Evolutionary conservation across 2,797 vertebrate genomes (phyloP).

Genomic region (Heterohyrax brucei): DNA sequence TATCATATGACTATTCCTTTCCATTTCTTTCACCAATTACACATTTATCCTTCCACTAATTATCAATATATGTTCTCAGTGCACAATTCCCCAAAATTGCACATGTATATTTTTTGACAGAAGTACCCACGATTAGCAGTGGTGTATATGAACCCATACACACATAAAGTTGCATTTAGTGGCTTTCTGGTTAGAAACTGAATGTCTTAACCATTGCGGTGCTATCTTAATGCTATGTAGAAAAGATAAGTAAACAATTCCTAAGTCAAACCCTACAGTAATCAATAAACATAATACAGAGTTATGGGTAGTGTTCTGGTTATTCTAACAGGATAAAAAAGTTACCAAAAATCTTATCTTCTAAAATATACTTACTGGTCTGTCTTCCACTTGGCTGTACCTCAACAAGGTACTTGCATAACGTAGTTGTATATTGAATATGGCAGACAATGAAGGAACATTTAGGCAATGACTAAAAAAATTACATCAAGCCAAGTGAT

Average conservation of each 20-base stretch:
- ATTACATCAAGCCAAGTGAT: not conserved
- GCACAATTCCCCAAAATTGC: not conserved
- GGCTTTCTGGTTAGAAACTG: not conserved
- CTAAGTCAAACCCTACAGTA: not conserved
- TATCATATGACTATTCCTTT: not conserved
- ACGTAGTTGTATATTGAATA: not conserved
- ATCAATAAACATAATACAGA: not conserved
- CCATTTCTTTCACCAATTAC: conserved; percentile 1
- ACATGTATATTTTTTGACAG: not conserved
- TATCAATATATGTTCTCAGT: not conserved
- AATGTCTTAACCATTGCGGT: not conserved
- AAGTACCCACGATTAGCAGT: not conserved
- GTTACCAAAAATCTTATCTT: not conserved
- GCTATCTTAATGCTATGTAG: not conserved
- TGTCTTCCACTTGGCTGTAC: not conserved
- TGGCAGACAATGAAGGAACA: not conserved
- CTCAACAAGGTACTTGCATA: not conserved
- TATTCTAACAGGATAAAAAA: not conserved
- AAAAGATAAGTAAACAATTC: not conserved
- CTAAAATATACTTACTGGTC: not conserved
- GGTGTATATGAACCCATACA: not conserved
- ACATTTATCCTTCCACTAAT: not conserved
- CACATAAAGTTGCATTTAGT: not conserved
- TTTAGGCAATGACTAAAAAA: not conserved
- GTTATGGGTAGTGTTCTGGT: not conserved